Evolutionary conservation across 2,888 invertebrate genomes (phyloP).

Genomic region (Calliscelio sp.): DNA sequence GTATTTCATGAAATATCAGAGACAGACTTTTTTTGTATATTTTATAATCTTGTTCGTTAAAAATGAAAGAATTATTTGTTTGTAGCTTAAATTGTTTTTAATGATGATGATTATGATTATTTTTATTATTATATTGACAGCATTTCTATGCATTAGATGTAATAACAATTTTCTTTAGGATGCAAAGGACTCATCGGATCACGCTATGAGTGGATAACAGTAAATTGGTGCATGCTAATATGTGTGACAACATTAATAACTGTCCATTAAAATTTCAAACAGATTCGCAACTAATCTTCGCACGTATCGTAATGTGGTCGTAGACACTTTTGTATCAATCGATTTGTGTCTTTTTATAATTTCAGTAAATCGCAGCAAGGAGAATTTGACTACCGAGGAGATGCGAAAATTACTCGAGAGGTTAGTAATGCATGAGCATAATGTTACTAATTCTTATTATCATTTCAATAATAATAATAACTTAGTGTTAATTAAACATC

Average conservation of each 20-base stretch:
- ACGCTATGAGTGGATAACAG: slow-evolving; percentile 45
- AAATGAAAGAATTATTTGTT: too few relatives aligned
- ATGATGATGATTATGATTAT: too few relatives aligned
- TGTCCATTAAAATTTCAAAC: slow-evolving; percentile 49
- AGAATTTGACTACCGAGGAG: slow-evolving; percentile 97
- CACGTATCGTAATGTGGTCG: slow-evolving; percentile 83
- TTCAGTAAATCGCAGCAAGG: slow-evolving; percentile 91
- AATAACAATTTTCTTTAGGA: slow-evolving; percentile 66
- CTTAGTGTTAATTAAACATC: neutral
- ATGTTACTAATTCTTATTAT: slow-evolving; percentile 35
- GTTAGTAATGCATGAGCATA: slow-evolving; percentile 88
- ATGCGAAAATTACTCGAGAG: slow-evolving; percentile 99
- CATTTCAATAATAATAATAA: neutral
- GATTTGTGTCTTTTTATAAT: slow-evolving; percentile 88
- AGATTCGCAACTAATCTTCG: slow-evolving; percentile 74
- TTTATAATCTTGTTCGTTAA: too few relatives aligned
- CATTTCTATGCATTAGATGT: slow-evolving; percentile 12
- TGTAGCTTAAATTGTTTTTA: too few relatives aligned
- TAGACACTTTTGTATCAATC: slow-evolving; percentile 87
- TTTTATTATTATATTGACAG: too few relatives aligned
- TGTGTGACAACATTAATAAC: slow-evolving; percentile 55
- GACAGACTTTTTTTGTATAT: too few relatives aligned
- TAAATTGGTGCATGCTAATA: slow-evolving; percentile 53
- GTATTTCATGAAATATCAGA: too few relatives aligned
- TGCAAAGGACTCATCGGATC: slow-evolving; percentile 66